Percentiles rank a stretch among this genome's conserved stretches.
phyloP scores from a whole-genome alignment of 2,888 invertebrate species.

The Scaptomyza caliginosa region DNA sequence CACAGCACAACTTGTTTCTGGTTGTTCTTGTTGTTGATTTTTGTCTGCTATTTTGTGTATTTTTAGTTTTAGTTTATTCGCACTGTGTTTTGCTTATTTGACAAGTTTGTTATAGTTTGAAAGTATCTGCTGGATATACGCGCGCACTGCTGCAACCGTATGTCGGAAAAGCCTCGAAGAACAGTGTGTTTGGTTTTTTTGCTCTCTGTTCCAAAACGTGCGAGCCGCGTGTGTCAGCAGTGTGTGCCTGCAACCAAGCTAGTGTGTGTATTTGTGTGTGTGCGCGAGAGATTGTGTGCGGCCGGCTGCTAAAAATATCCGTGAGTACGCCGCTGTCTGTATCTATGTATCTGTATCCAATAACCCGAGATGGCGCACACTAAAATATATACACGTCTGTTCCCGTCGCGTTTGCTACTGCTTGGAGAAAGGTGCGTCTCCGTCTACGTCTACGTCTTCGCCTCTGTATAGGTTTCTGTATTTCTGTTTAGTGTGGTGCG shows the following conservation, averaged over 20 bases:
- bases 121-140: slow-evolving; percentile 28
- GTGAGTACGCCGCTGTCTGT: slow-evolving; percentile 62
- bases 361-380: slow-evolving; percentile 68
- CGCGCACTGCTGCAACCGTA: slow-evolving; percentile 42
- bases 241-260: slow-evolving; percentile 35
- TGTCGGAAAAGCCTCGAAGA: slow-evolving; percentile 52
- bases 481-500: slow-evolving; percentile 48
- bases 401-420: slow-evolving; percentile 22
- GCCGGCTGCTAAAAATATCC: slow-evolving; percentile 76
- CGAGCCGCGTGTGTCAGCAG: slow-evolving; percentile 72
- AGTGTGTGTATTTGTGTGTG: neutral
- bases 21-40: slow-evolving; percentile 7
- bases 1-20: slow-evolving; percentile 40
- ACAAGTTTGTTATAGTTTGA: slow-evolving; percentile 7
- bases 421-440: slow-evolving; percentile 65
- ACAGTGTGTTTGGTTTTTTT: slow-evolving; percentile 33
- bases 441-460: slow-evolving; percentile 22
- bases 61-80: slow-evolving; percentile 30
- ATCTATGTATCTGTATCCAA: slow-evolving; percentile 74
- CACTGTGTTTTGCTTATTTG: slow-evolving; percentile 10
- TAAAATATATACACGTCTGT: slow-evolving; percentile 55
- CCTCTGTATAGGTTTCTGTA: neutral
- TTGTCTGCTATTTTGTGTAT: neutral
- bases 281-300: slow-evolving; percentile 40
- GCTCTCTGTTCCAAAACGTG: slow-evolving; percentile 68